Percentiles rank a stretch among this genome's conserved stretches.
phyloP scores from a whole-genome alignment of 2,797 vertebrate species.

The Podarcis lilfordi region DNA sequence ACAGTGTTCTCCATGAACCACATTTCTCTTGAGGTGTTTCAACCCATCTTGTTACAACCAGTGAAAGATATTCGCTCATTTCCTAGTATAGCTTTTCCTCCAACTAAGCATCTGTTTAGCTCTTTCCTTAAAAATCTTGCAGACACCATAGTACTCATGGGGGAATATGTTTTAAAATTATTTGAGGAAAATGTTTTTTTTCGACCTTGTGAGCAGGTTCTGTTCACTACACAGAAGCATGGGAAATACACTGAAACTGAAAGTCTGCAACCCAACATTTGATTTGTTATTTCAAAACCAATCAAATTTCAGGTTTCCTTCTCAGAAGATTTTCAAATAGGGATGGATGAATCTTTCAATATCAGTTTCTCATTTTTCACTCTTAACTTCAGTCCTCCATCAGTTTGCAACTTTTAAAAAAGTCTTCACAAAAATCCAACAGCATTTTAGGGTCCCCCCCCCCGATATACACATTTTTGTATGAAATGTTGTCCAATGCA shows the following conservation, averaged over 20 bases:
- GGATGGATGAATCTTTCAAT: no score
- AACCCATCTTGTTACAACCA: neutral
- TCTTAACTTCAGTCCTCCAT: no score
- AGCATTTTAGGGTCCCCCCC: neutral
- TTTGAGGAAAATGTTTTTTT: neutral
- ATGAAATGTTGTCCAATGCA: no score
- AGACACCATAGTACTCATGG: neutral
- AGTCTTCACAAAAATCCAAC: no score
- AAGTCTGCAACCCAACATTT: neutral
- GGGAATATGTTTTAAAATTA: neutral
- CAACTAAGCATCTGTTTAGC: neutral
- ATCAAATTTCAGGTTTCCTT: no score
- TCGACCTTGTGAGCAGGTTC: neutral
- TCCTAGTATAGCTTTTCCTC: neutral
- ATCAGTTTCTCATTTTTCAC: no score
- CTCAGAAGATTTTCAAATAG: no score
- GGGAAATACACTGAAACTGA: neutral
- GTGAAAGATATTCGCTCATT: neutral
- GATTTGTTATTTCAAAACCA: neutral
- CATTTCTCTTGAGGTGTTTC: conserved; percentile 8
- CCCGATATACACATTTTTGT: no score
- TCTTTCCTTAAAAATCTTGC: neutral
- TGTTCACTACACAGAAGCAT: neutral
- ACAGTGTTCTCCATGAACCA: neutral
- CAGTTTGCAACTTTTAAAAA: no score